Percentiles rank a stretch among this genome's conserved stretches.
These are phyloP conservation scores for Pipa parva DNA, from an alignment of 2,113 vertebrate species.

Conservation along the genomic window DNA sequence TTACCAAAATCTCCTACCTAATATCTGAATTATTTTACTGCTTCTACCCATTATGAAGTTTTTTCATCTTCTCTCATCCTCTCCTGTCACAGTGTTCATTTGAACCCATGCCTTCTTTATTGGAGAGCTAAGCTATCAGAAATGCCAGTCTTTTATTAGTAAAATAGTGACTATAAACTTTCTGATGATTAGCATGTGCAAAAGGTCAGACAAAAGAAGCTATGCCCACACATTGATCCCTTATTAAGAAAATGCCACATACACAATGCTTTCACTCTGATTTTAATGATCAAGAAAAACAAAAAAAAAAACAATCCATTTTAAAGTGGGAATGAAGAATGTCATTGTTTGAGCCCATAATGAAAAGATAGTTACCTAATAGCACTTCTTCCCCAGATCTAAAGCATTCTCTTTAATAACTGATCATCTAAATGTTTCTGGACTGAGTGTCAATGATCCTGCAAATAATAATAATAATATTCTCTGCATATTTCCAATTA, in stretches of 20 bases:
- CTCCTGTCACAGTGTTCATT: no score
- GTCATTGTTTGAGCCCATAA: conserved; percentile 1
- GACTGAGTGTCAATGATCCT: conserved; percentile 26
- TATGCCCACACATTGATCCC: conserved; percentile 15
- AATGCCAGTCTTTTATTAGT: background rate
- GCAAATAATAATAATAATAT: conserved; percentile 31
- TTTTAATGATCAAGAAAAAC: conserved; percentile 33
- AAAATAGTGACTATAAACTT: background rate
- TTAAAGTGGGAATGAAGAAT: conserved; percentile 17
- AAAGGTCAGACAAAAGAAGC: conserved; percentile 23
- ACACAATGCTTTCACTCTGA: conserved; percentile 9
- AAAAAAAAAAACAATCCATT: conserved; percentile 28
- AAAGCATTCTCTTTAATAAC: conserved; percentile 11
- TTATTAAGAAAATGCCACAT: conserved; percentile 27
- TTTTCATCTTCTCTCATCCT: background rate
- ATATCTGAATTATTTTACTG: no score
- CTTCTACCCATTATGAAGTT: no score
- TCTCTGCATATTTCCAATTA: conserved; percentile 27
- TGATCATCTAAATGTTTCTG: conserved; percentile 21
- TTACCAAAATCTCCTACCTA: no score
- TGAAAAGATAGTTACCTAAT: conserved; percentile 7
- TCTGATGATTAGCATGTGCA: conserved; percentile 13
- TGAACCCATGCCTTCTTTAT: background rate
- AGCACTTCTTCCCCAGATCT: conserved; percentile 5
- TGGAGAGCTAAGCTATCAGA: conserved; percentile 1